A percentile compares a stretch with the other conserved stretches of the same genome.
Conservation (phyloP, 2,888 invertebrate species). For the Protonemura montana region DNA sequence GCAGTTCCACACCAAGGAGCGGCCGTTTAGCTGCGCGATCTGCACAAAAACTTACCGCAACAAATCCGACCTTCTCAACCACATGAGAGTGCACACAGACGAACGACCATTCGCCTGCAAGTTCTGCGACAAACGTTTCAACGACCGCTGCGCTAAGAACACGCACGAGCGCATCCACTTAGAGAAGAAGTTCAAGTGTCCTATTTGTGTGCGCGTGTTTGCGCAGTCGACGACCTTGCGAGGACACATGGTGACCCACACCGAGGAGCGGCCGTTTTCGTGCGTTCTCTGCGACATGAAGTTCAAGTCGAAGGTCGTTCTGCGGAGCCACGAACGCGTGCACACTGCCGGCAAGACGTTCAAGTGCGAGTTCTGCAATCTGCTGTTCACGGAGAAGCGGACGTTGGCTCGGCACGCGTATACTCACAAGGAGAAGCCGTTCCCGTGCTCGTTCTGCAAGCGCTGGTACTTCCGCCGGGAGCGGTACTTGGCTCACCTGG, state of each 20-base stretch:
- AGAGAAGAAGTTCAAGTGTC: not conserved
- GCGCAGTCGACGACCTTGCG: not conserved
- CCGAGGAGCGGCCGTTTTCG: conserved; percentile 1
- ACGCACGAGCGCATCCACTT: not conserved
- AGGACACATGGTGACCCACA: conserved; percentile 8
- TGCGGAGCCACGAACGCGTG: not conserved
- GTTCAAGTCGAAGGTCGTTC: conserved; percentile 17
- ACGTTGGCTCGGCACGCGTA: not conserved
- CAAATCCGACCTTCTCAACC: not conserved
- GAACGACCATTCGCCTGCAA: conserved; percentile 7
- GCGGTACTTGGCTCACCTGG: not conserved
- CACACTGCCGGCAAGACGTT: conserved; percentile 15
- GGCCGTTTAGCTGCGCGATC: not conserved
- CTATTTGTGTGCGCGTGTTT: not conserved
- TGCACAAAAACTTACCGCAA: not conserved
- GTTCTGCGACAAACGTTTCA: not conserved
- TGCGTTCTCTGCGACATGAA: not conserved
- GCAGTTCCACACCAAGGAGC: not conserved
- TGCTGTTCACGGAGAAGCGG: not conserved
- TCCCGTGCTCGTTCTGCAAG: conserved; percentile 23
- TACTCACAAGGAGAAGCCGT: conserved; percentile 16
- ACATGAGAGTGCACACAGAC: not conserved
- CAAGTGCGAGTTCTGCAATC: not conserved
- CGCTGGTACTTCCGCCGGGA: conserved; percentile 16
- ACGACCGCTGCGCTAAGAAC: not conserved